A percentile compares a stretch with the other conserved stretches of the same genome.
Conservation (phyloP, 2,113 vertebrate species). For the Menidia beryllina region DNA sequence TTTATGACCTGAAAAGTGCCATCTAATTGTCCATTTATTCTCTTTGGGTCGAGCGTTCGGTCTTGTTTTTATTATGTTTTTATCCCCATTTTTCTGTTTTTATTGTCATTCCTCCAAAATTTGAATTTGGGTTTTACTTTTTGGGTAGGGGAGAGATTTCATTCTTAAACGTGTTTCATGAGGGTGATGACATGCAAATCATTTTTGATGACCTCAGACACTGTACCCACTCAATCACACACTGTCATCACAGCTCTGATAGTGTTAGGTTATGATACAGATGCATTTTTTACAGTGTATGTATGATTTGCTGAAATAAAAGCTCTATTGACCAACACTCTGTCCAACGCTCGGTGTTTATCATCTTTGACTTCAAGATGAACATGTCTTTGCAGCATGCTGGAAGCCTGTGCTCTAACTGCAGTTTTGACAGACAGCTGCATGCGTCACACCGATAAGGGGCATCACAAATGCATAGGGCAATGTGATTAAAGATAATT, state of each 20-base stretch:
- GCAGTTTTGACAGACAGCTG: too few species aligned
- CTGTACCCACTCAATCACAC: conserved; percentile 73
- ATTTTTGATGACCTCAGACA: conserved; percentile 73
- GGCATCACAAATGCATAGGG: too few species aligned
- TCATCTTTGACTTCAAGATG: too few species aligned
- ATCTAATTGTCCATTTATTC: conserved; percentile 47
- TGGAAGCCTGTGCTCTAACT: too few species aligned
- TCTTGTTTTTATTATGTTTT: too few species aligned
- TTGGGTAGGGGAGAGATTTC: conserved; percentile 21
- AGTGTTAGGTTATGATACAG: conserved; percentile 75
- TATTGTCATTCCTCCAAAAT: conserved; percentile 26
- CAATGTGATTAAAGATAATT: too few species aligned
- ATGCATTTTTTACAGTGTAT: conserved; percentile 94
- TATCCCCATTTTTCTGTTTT: neutral
- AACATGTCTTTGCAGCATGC: too few species aligned
- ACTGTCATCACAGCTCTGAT: conserved; percentile 69
- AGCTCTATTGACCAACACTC: conserved; percentile 88
- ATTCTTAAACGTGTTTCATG: conserved; percentile 43
- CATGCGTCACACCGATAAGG: too few species aligned
- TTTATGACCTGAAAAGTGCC: conserved; percentile 68
- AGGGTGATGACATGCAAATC: conserved; percentile 62
- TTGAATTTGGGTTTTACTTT: conserved; percentile 61
- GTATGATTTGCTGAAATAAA: conserved; percentile 98
- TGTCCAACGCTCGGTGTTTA: too few species aligned
- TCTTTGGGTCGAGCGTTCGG: neutral